phyloP scores from a whole-genome alignment of 1,140 invertebrate genomes.

The Orchesella cincta region DNA sequence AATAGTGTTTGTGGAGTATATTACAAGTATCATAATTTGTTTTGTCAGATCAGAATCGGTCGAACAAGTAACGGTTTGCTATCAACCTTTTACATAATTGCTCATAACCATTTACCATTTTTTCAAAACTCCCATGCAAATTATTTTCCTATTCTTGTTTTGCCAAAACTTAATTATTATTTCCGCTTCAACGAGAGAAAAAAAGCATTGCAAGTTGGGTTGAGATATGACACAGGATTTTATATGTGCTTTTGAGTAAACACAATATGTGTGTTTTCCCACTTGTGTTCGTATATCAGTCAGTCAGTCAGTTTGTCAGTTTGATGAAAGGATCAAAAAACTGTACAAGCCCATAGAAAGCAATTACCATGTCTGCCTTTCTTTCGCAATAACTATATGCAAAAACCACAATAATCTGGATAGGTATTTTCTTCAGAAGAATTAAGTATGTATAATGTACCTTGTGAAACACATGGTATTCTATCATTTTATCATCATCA shows the following conservation, averaged over 20 bases:
- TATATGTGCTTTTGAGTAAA: not conserved
- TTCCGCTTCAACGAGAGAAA: not conserved
- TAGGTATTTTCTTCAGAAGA: too few species aligned
- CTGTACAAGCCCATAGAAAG: not conserved
- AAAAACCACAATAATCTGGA: too few species aligned
- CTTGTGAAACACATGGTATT: too few species aligned
- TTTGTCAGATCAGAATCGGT: not conserved
- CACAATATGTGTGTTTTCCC: not conserved
- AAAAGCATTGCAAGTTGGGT: not conserved
- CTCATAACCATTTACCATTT: not conserved
- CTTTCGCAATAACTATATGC: too few species aligned
- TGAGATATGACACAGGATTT: too few species aligned
- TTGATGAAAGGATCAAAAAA: not conserved
- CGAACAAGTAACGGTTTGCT: not conserved
- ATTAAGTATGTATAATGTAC: too few species aligned
- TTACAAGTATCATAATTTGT: not conserved
- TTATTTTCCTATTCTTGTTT: slow-evolving; percentile 14
- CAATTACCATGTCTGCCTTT: too few species aligned
- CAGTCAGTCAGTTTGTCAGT: slow-evolving; percentile 12
- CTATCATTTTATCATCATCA: too few species aligned
- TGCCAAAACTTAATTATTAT: slow-evolving; percentile 14
- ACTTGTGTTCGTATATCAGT: not conserved
- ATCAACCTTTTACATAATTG: slow-evolving; percentile 19
- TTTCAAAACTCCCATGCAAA: not conserved
- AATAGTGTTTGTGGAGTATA: not conserved